Base-by-base conservation (phyloP, 2,797 vertebrate species). In the Phoxinus dragarum region DNA sequence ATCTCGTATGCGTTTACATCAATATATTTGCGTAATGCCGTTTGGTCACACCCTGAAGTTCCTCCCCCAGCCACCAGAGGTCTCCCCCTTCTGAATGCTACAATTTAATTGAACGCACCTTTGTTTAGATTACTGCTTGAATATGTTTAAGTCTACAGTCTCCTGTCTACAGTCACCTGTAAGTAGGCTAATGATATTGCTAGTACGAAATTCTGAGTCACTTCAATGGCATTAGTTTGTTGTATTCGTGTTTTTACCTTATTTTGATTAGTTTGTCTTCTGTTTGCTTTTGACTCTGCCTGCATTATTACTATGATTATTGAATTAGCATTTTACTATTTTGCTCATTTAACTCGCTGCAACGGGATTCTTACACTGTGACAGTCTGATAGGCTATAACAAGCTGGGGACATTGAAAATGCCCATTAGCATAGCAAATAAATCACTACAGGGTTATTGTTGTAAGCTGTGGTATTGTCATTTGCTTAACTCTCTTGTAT, bases 51-150 rank as follows among this genome's bases (percentile, higher is more conserved):
- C 14, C 12, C 23, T 77, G 54, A 38, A 66, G 56, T 47, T 66
- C 40, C 6, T 1, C 59, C 10, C 8, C 77, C 77, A 47, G 40
- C 59, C 59, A 47, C 19, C 40, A 66, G 59, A 79, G 1, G 77
- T 12, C 59, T 12, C 59, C 4, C 19, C 40, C 0, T 12, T 31
- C 27, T 14, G 4, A 6, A 44, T 31, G 17, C 38, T 4, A 14
- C 11, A 3, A 21, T 66, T 19, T 47, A 79, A 79, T 66, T 79
- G 56, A 31, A 79, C 23, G 27, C 40, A 47, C 77, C 59, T 79
- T 27, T 42, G 16, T 17, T 78, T 42, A 31, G 56, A 27, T 79
- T 4, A 79, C 27, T 21, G 9, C 40, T 47, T 27, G 40, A 27
- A 27, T 27, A 9, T 64, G 56, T 31, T 44, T 31, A 40, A 27